These are phyloP conservation scores for Arion vulgaris DNA, from an alignment of 1,140 invertebrate species.

Conservation along the genomic window DNA sequence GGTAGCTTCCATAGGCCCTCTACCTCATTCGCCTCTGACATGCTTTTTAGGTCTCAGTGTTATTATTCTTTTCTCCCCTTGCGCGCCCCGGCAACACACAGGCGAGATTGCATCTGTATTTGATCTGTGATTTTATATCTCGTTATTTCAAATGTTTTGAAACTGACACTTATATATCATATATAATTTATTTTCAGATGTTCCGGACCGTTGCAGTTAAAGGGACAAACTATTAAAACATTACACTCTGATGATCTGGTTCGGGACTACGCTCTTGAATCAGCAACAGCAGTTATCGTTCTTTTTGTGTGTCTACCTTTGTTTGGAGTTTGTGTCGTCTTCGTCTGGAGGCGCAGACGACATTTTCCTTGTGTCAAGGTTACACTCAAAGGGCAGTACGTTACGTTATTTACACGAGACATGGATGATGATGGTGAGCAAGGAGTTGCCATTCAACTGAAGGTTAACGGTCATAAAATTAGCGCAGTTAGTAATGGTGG, in stretches of 20 bases:
- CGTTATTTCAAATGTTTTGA: no score
- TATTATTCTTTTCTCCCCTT: no score
- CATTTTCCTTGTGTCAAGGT: background rate
- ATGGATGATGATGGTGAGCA: background rate
- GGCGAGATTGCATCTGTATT: no score
- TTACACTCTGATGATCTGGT: background rate
- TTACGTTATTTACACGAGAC: slow-evolving; percentile 6
- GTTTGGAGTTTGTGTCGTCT: background rate
- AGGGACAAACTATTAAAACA: background rate
- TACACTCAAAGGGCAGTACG: background rate
- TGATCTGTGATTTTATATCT: no score
- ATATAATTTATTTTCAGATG: no score
- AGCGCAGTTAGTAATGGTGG: slow-evolving; percentile 14
- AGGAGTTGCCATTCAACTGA: background rate
- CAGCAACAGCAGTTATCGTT: background rate
- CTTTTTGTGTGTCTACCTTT: background rate
- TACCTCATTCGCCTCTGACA: no score
- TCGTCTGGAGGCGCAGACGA: slow-evolving; percentile 17
- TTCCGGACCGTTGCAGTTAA: background rate
- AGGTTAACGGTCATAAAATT: background rate
- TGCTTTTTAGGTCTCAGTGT: no score
- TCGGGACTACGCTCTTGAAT: background rate
- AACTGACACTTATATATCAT: no score
- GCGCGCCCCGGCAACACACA: no score
- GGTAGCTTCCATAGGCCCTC: no score